Base-by-base conservation (phyloP, 2,797 vertebrate species). In the Periophthalmus magnuspinnatus region DNA sequence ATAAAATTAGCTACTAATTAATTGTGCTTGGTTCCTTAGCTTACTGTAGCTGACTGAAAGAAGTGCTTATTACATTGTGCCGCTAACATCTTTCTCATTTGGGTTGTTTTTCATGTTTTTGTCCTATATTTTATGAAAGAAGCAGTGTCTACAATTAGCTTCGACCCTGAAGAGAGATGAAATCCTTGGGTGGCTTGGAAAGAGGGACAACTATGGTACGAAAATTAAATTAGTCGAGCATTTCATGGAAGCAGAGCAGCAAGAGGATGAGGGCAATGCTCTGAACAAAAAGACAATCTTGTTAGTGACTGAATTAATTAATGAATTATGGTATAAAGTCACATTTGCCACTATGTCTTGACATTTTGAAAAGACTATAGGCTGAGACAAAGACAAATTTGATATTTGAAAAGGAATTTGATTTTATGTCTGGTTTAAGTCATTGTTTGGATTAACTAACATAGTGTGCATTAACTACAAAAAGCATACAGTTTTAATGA, bases 1-100 rank as follows among this genome's bases (percentile, higher is more conserved):
- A 75, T 60, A 14, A 75, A 77, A 86, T 84, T 71, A 82, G 68
- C 82, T 6, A 22, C 41, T 84, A 82, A 86, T 87, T 79, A 77
- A 50, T 0, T 9, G 19, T 45, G 60, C 45, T 68, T 11, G 21
- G 54, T 56, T 56, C 64, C 81, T 70, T 73, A 55, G 54, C 48
- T 83, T 58, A 8, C 56, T 67, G 66, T 54, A 48, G 55, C 83
- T 69, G n/a, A 67, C 64, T 80, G 50, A 16, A 45, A 71, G 65
- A 6, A 2, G 70, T 22, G 34, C 52, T 56, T 22, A 50, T 50
- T 73, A 81, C 61, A 61, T 75, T 84, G 13, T 48, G 55, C 57
- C 66, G 36, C 58, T 69, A 34, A 38, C 19, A 16, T 9, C 9
- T 21, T n/a, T 64, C 70, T 77, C 36, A 61, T 66, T 54, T 34